phyloP scores from a whole-genome alignment of 1,140 invertebrate species.

The Ditylenchus dipsaci region DNA sequence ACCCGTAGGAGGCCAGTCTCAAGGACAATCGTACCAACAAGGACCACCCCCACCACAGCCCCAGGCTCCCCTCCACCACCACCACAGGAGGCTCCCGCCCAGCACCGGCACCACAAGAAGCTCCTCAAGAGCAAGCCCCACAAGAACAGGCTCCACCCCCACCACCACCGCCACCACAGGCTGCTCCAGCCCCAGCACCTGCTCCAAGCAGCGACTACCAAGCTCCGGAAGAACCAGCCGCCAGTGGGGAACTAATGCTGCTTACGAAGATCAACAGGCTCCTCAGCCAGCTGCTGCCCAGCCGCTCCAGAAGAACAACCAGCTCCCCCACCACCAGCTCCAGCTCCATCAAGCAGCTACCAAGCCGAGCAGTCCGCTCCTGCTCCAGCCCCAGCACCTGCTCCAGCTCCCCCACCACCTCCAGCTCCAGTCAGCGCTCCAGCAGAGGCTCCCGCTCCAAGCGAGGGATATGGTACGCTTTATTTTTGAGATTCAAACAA shows the following conservation, averaged over 20 bases:
- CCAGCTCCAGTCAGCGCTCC: constrained; percentile 11
- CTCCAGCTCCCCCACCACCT: constrained; percentile 18
- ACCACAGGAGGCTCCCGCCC: background rate
- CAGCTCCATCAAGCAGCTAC: constrained; percentile 16
- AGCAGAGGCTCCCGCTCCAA: constrained; percentile 17
- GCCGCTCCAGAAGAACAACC: constrained; percentile 7
- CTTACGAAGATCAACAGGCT: constrained; percentile 23
- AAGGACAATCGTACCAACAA: background rate
- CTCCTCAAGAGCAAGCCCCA: constrained; percentile 12
- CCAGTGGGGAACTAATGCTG: background rate
- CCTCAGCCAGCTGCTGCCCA: constrained; percentile 24
- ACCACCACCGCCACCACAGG: constrained; percentile 17
- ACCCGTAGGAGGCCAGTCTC: background rate
- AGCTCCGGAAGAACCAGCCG: background rate
- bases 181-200: constrained; percentile 7
- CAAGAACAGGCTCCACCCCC: constrained; percentile 17
- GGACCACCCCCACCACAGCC: constrained; percentile 12
- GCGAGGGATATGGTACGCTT: constrained; percentile 5
- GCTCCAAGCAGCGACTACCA: constrained; percentile 3
- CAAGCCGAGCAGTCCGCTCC: constrained; percentile 21
- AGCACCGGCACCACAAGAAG: constrained; percentile 16
- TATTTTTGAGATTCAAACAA: background rate
- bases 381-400: constrained; percentile 32
- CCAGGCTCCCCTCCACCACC: background rate
- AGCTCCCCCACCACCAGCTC: constrained; percentile 5